Evolutionary conservation across 2,888 invertebrate genomes (phyloP).

Genomic region (Microplitis deprimator): DNA sequence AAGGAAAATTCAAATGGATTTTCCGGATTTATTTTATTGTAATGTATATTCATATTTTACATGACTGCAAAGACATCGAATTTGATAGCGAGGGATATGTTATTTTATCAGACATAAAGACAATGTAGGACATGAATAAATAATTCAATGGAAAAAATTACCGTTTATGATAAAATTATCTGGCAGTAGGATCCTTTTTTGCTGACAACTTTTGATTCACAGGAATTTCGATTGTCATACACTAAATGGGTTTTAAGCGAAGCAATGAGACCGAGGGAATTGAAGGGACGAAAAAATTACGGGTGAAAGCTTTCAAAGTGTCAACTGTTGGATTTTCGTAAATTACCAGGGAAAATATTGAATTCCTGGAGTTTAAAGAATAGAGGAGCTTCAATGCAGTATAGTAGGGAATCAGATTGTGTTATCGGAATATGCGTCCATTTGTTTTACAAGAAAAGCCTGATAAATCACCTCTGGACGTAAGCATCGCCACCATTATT

Average conservation of each 20-base stretch:
- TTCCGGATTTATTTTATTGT: too few species aligned
- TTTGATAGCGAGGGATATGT: too few species aligned
- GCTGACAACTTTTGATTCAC: background rate
- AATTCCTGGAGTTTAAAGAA: slow-evolving; percentile 1
- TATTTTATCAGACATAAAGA: too few species aligned
- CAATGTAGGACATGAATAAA: background rate
- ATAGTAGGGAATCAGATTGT: slow-evolving; percentile 12
- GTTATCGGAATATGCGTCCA: background rate
- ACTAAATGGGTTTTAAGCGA: background rate
- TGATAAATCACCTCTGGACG: slow-evolving; percentile 25
- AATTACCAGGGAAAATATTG: slow-evolving; percentile 11
- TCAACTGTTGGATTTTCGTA: slow-evolving; percentile 1
- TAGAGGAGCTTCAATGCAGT: background rate
- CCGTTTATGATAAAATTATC: background rate
- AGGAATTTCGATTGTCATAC: background rate
- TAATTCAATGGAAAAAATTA: slow-evolving; percentile 3
- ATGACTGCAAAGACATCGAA: too few species aligned
- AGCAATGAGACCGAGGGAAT: background rate
- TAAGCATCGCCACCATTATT: slow-evolving; percentile 24
- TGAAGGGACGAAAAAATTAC: background rate
- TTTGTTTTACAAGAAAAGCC: slow-evolving; percentile 23
- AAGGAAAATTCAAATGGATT: too few species aligned
- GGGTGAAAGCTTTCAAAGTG: background rate
- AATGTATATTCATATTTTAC: too few species aligned
- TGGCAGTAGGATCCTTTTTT: background rate